Evolutionary conservation across 1,140 invertebrate species (phyloP).

Genomic region (Tetramorium alpestre): DNA sequence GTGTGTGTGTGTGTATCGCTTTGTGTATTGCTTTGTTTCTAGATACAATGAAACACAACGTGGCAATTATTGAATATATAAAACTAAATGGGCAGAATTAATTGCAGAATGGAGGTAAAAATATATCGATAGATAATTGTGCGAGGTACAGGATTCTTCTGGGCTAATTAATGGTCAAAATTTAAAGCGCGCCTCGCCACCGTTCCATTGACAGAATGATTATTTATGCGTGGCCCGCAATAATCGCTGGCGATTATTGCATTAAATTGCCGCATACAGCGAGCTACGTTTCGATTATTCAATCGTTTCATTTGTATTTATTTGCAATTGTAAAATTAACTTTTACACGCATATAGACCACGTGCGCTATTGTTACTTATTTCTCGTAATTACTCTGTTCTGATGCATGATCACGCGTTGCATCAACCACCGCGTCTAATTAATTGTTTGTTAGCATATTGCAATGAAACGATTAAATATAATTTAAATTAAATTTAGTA

Average conservation of each 20-base stretch:
- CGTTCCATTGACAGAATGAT: constrained; percentile 25
- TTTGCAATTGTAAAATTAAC: constrained; percentile 47
- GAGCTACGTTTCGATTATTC: constrained; percentile 20
- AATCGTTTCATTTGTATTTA: constrained; percentile 39
- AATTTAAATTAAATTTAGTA: not conserved
- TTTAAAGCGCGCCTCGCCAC: constrained; percentile 20
- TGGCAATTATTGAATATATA: not conserved
- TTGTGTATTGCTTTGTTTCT: not conserved
- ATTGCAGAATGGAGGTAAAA: not conserved
- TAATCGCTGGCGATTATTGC: constrained; percentile 49
- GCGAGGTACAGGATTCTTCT: not conserved
- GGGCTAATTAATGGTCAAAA: constrained; percentile 23
- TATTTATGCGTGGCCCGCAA: constrained; percentile 45
- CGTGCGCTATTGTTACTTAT: not conserved
- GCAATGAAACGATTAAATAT: not conserved
- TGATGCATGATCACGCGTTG: not conserved
- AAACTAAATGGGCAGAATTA: not conserved
- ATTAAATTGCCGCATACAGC: constrained; percentile 11
- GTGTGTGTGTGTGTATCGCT: too few relatives aligned
- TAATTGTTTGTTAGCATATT: not conserved
- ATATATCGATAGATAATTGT: not conserved
- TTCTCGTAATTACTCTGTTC: constrained; percentile 4
- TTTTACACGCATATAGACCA: constrained; percentile 12
- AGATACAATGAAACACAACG: not conserved
- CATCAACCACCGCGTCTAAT: not conserved